Evolutionary conservation across 2,888 invertebrate species (phyloP).

Genomic region (Cryptosula pallasiana): DNA sequence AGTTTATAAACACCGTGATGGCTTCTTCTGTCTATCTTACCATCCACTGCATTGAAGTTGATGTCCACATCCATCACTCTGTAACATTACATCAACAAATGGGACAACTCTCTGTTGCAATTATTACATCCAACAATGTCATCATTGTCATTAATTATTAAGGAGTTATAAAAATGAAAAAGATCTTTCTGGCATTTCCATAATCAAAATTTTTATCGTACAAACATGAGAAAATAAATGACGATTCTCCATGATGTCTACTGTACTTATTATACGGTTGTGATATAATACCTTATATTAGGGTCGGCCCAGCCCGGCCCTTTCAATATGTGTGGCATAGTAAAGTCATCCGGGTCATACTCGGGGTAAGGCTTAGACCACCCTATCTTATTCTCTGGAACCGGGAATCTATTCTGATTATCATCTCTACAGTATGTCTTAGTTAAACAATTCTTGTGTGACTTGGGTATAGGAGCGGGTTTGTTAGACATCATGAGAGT

Average conservation of each 20-base stretch:
- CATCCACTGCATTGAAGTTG: constrained; percentile 76
- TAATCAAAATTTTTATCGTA: no score
- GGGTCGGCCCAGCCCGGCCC: constrained; percentile 79
- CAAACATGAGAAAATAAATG: no score
- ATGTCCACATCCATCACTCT: constrained; percentile 18
- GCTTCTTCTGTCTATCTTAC: constrained; percentile 46
- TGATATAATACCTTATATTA: constrained; percentile 48
- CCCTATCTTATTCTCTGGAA: constrained; percentile 70
- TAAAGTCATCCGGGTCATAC: constrained; percentile 72
- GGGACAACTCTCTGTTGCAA: no score
- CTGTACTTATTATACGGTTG: no score
- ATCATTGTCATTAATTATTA: no score
- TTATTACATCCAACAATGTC: no score
- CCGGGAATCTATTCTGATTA: constrained; percentile 57
- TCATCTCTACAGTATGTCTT: constrained; percentile 23
- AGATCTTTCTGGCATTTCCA: no score
- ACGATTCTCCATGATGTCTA: no score
- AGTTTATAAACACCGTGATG: constrained; percentile 33
- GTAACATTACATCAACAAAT: no score
- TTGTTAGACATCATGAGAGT: background rate
- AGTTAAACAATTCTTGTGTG: constrained; percentile 13
- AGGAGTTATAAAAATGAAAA: no score
- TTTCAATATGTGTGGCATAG: constrained; percentile 60
- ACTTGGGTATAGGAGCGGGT: constrained; percentile 9
- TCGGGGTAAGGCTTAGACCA: constrained; percentile 66